Evolutionary conservation across 2,797 vertebrate species (phyloP).

Genomic region (Eulemur rubriventer): DNA sequence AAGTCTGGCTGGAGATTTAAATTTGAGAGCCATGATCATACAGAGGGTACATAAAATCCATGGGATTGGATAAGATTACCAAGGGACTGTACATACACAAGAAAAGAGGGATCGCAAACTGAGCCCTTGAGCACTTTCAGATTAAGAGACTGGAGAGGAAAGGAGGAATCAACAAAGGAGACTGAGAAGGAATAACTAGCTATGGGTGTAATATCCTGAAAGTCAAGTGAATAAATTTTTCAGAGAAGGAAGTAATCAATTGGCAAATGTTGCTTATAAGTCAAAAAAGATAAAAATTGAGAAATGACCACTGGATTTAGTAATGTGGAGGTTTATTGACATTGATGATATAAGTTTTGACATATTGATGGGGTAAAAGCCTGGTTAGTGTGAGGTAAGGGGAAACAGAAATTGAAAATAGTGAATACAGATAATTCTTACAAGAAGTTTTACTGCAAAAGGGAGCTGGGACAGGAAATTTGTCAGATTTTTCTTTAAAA

Average conservation of each 20-base stretch:
- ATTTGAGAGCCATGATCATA: not conserved
- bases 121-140: not conserved
- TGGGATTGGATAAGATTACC: not conserved
- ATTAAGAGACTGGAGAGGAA: not conserved
- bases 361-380: not conserved
- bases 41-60: slow-evolving; percentile 19
- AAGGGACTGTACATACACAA: not conserved
- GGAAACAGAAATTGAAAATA: slow-evolving; percentile 34
- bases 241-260: slow-evolving; percentile 1
- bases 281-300: slow-evolving; percentile 33
- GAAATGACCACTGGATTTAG: slow-evolving; percentile 20
- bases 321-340: not conserved
- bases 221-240: slow-evolving; percentile 47
- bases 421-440: slow-evolving; percentile 1
- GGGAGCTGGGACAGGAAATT: not conserved
- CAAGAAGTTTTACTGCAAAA: slow-evolving; percentile 43
- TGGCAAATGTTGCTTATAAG: slow-evolving; percentile 23
- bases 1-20: not conserved
- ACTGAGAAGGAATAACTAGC: not conserved
- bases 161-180: not conserved
- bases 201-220: not conserved
- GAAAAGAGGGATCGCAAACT: not conserved
- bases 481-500: slow-evolving; percentile 33
- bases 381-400: not conserved
- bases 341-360: not conserved